Evolutionary conservation across 1,140 invertebrate genomes (phyloP).

Genomic region (Penaeus indicus): DNA sequence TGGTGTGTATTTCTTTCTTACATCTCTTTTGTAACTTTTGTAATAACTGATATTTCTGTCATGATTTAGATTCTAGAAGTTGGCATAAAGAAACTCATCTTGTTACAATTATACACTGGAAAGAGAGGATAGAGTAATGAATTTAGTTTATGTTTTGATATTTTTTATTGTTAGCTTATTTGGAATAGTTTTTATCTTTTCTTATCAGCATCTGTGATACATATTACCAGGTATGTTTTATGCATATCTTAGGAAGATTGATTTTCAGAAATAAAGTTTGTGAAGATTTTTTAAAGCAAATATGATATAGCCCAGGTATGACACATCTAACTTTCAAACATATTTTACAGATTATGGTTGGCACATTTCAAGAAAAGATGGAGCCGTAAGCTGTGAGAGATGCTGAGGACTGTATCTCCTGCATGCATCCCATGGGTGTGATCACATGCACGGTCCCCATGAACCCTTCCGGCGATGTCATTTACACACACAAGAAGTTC

Average conservation of each 20-base stretch:
- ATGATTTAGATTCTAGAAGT: no score
- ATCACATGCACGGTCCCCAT: slow-evolving; percentile 61
- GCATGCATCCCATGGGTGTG: slow-evolving; percentile 66
- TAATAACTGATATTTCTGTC: background rate
- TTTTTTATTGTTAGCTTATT: background rate
- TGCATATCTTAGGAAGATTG: background rate
- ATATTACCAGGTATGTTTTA: no score
- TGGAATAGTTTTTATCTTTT: no score
- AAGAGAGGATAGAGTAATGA: no score
- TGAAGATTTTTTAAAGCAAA: no score
- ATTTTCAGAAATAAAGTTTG: background rate
- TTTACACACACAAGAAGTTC: slow-evolving; percentile 90
- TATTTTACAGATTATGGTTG: slow-evolving; percentile 19
- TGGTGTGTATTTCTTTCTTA: no score
- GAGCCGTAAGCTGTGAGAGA: slow-evolving; percentile 42
- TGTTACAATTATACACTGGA: no score
- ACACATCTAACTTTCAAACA: background rate
- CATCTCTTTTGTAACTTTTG: background rate
- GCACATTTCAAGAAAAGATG: background rate
- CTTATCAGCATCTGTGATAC: no score
- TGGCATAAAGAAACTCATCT: no score
- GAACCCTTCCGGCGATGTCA: slow-evolving; percentile 65
- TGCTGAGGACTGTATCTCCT: slow-evolving; percentile 38
- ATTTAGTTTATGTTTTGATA: no score
- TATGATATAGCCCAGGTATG: background rate